phyloP scores from a whole-genome alignment of 2,113 vertebrate species.

The Xiphias gladius region DNA sequence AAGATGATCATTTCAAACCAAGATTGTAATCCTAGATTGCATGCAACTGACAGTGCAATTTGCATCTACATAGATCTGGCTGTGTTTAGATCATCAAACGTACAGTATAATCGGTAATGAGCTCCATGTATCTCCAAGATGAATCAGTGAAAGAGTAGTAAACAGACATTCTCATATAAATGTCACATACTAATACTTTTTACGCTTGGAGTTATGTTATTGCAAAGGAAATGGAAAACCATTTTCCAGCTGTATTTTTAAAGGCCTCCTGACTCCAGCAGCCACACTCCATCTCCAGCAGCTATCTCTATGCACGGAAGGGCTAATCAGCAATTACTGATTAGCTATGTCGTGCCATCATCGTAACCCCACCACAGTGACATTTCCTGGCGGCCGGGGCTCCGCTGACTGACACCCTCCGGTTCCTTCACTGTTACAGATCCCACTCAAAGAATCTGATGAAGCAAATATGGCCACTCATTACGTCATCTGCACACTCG shows the following conservation, averaged over 20 bases:
- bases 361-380: constrained; percentile 70
- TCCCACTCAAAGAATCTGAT: constrained; percentile 54
- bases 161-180: neutral
- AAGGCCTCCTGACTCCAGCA: constrained; percentile 4
- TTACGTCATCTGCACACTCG: constrained; percentile 16
- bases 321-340: constrained; percentile 72
- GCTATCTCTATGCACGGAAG: constrained; percentile 55
- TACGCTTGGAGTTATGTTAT: neutral
- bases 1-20: too few relatives aligned
- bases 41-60: too few relatives aligned
- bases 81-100: neutral
- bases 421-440: constrained; percentile 40
- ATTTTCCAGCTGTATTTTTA: neutral
- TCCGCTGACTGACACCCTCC: constrained; percentile 71
- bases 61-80: neutral
- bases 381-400: constrained; percentile 77
- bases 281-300: constrained; percentile 39
- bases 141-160: neutral
- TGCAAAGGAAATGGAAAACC: neutral
- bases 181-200: neutral
- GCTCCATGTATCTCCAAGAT: neutral
- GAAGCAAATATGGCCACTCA: constrained; percentile 29
- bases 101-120: too few relatives aligned
- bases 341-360: constrained; percentile 77
- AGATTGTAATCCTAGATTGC: too few relatives aligned